phyloP scores from a whole-genome alignment of 2,113 vertebrate species.

The Acrocephalus arundinaceus region DNA sequence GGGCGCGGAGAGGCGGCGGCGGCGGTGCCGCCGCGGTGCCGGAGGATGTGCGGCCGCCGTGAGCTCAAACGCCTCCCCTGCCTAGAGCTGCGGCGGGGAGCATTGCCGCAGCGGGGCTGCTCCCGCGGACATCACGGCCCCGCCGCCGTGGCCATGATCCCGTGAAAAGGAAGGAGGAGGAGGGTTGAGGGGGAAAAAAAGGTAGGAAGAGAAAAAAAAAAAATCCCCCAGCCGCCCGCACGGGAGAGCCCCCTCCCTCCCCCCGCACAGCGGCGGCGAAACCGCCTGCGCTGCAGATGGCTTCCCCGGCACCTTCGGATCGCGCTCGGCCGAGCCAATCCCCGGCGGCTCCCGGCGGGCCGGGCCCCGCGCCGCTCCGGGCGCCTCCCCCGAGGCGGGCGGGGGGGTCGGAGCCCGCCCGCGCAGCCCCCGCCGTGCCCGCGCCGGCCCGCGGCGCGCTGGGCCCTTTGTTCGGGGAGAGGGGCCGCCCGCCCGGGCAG shows the following conservation, averaged over 20 bases:
- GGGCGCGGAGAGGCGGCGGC: neutral
- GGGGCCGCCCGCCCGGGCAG: too few relatives aligned
- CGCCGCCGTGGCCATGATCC: neutral
- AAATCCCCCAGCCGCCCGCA: neutral
- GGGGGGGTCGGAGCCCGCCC: too few relatives aligned
- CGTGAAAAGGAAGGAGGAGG: neutral
- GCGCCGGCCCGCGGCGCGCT: too few relatives aligned
- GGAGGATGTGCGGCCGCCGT: neutral
- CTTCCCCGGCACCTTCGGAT: too few relatives aligned
- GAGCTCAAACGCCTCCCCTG: neutral
- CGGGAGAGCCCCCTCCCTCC: neutral
- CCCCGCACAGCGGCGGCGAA: neutral
- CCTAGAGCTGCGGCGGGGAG: neutral
- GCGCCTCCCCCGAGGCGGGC: too few relatives aligned
- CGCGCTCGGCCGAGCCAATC: too few relatives aligned
- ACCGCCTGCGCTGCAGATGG: neutral
- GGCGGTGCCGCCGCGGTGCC: neutral
- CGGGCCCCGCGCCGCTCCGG: too few relatives aligned
- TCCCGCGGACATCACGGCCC: neutral
- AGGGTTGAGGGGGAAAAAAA: neutral
- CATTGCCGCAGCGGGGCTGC: neutral
- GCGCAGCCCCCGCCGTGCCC: too few relatives aligned
- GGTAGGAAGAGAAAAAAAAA: neutral
- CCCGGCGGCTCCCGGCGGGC: too few relatives aligned
- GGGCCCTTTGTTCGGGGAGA: too few relatives aligned